Evolutionary conservation across 2,113 vertebrate genomes (phyloP).

Genomic region (Macroglossus sobrinus): DNA sequence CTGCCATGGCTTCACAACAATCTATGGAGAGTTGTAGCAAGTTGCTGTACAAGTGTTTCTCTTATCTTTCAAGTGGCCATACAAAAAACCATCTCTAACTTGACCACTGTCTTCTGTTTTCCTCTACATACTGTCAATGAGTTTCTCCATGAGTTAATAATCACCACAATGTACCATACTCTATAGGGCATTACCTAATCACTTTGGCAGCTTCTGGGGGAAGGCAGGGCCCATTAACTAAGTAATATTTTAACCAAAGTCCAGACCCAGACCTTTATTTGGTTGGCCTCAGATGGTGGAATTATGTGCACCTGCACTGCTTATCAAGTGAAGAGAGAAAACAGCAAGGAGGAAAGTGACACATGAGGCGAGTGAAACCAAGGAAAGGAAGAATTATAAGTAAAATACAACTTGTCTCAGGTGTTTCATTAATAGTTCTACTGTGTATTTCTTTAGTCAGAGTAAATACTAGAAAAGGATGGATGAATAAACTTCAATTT

Average conservation of each 20-base stretch:
- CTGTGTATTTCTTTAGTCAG: neutral
- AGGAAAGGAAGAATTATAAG: neutral
- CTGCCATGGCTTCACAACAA: neutral
- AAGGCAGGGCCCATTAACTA: neutral
- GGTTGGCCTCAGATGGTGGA: neutral
- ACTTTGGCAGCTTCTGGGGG: neutral
- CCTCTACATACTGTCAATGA: fast-evolving
- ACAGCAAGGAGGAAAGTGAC: neutral
- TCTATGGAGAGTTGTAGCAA: neutral
- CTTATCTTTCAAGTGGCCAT: neutral
- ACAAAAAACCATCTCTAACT: neutral
- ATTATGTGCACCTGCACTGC: neutral
- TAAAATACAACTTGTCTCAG: neutral
- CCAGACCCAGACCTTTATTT: neutral
- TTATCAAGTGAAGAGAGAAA: neutral
- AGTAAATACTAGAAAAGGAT: neutral
- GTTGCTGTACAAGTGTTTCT: neutral
- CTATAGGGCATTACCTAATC: fast-evolving
- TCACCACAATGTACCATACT: fast-evolving
- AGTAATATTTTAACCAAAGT: neutral
- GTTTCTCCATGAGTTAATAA: neutral
- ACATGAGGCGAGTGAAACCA: neutral
- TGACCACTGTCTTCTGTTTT: neutral
- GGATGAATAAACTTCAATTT: neutral
- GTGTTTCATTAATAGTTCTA: neutral